Percentiles rank a stretch among this genome's conserved stretches.
Evolutionary conservation across 1,140 invertebrate genomes (phyloP).

Genomic region (Carposina sasakii): DNA sequence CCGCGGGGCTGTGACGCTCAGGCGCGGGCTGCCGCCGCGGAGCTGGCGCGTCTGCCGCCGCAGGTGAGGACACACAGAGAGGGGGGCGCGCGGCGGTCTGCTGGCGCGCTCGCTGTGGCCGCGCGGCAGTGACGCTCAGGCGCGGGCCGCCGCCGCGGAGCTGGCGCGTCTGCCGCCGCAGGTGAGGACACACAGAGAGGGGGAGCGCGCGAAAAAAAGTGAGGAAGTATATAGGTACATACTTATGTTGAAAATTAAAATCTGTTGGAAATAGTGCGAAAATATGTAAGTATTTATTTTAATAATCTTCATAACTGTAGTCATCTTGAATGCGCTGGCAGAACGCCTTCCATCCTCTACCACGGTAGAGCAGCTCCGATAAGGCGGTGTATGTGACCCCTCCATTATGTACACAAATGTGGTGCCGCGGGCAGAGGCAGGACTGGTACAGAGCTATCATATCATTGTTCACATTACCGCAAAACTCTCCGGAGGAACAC

Average conservation of each 20-base stretch:
- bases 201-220: too few relatives aligned
- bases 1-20: slow-evolving; percentile 80
- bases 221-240: neutral
- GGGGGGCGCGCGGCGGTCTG: too few relatives aligned
- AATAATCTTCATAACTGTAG: slow-evolving; percentile 50
- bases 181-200: too few relatives aligned
- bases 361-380: slow-evolving; percentile 74
- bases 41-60: slow-evolving; percentile 79
- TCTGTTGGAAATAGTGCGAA: neutral
- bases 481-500: slow-evolving; percentile 49
- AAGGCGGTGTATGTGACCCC: slow-evolving; percentile 56
- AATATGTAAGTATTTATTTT: slow-evolving; percentile 4
- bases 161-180: too few relatives aligned
- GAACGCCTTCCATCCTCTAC: slow-evolving; percentile 72
- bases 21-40: slow-evolving; percentile 75
- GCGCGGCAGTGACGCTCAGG: too few relatives aligned
- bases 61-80: too few relatives aligned
- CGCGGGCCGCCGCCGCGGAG: too few relatives aligned
- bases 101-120: too few relatives aligned
- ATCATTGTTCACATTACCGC: slow-evolving; percentile 61
- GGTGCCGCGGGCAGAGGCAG: slow-evolving; percentile 75
- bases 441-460: slow-evolving; percentile 76
- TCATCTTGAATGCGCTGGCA: slow-evolving; percentile 63
- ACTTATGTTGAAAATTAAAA: neutral
- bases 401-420: slow-evolving; percentile 73